A percentile compares a stretch with the other conserved stretches of the same genome.
phyloP scores from a whole-genome alignment of 2,113 vertebrate species.

The Clupea harengus region DNA sequence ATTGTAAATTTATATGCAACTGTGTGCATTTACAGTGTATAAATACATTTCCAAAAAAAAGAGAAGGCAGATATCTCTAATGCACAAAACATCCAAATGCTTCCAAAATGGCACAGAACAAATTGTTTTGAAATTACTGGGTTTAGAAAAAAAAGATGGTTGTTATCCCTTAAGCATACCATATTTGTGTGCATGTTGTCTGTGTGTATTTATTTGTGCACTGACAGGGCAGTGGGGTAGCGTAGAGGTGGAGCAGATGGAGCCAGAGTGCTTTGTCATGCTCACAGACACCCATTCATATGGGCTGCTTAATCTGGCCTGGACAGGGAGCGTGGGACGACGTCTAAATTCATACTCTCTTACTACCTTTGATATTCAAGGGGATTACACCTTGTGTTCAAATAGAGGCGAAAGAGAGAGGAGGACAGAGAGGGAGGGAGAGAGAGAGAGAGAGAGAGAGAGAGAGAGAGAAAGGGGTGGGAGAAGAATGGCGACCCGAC shows the following conservation, averaged over 20 bases:
- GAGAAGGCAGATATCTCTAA: neutral
- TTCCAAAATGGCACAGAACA: neutral
- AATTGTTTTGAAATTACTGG: neutral
- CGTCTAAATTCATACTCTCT: slow-evolving; percentile 94
- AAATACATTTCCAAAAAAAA: neutral
- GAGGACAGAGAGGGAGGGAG: neutral
- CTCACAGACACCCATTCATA: slow-evolving; percentile 70
- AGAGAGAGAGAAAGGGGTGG: slow-evolving; percentile 28
- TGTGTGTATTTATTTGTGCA: slow-evolving; percentile 14
- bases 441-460: neutral
- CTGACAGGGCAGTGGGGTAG: slow-evolving; percentile 17
- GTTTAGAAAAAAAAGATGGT: neutral
- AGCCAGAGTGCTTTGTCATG: slow-evolving; percentile 56
- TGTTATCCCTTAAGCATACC: neutral
- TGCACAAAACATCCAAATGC: neutral
- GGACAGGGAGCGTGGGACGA: slow-evolving; percentile 74
- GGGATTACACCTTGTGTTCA: slow-evolving; percentile 95
- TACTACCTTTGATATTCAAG: slow-evolving; percentile 98
- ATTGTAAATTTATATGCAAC: neutral
- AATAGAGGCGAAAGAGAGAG: slow-evolving; percentile 52
- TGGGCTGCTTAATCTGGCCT: slow-evolving; percentile 75
- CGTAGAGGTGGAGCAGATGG: slow-evolving; percentile 74
- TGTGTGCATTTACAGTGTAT: neutral
- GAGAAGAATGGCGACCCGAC: slow-evolving; percentile 72
- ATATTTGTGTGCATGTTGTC: neutral